Evolutionary conservation across 2,113 vertebrate species (phyloP).

Genomic region (Chaetops frenatus): DNA sequence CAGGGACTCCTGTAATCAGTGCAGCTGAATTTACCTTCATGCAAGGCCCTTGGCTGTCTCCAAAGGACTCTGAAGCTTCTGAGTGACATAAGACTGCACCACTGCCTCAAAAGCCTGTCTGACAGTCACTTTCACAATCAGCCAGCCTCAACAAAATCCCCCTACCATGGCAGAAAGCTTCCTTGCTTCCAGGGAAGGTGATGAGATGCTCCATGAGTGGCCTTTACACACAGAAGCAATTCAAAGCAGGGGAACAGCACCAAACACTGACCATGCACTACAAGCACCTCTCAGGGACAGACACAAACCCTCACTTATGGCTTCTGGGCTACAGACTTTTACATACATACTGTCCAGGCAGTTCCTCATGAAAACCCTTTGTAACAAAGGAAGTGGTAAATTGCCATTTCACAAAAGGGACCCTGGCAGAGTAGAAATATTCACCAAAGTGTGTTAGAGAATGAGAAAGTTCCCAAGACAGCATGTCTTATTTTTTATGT

Average conservation of each 20-base stretch:
- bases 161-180: not conserved
- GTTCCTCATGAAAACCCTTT: not conserved
- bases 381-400: not conserved
- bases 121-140: not conserved
- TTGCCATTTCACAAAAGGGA: not conserved
- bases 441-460: not conserved
- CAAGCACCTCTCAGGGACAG: not conserved
- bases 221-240: not conserved
- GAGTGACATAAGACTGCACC: accelerated
- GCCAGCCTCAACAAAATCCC: not conserved
- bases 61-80: not conserved
- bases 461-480: not conserved
- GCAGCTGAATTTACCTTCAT: not conserved
- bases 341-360: not conserved
- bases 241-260: not conserved
- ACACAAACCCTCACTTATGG: not conserved
- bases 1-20: not conserved
- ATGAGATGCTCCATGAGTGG: not conserved
- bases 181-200: not conserved
- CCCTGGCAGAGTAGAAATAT: not conserved
- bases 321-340: not conserved
- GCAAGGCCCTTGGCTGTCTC: not conserved
- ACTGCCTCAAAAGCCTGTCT: not conserved
- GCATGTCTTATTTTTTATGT: not conserved
- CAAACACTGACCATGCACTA: not conserved